phyloP scores from a whole-genome alignment of 2,797 vertebrate genomes.

The Selene dorsalis region DNA sequence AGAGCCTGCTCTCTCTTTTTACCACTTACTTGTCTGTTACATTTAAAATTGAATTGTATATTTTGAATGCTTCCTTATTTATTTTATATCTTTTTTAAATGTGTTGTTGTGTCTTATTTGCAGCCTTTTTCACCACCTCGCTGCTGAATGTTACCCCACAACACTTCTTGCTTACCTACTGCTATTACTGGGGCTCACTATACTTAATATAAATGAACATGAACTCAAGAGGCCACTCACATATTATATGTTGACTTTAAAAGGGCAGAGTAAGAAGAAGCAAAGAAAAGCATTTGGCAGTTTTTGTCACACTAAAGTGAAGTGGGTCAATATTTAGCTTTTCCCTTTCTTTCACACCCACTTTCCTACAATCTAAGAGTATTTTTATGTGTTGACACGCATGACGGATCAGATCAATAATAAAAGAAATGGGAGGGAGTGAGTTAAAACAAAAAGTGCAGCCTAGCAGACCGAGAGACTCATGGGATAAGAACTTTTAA shows the following conservation, averaged over 20 bases:
- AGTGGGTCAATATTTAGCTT: not conserved
- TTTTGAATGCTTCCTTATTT: not conserved
- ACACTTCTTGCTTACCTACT: too few relatives aligned
- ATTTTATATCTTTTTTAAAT: not conserved
- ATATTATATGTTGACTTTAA: not conserved
- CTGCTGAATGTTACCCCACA: too few relatives aligned
- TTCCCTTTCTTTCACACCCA: not conserved
- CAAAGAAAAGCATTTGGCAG: not conserved
- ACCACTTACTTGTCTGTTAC: not conserved
- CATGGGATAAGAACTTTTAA: not conserved
- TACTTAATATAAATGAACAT: not conserved
- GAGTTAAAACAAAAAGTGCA: not conserved
- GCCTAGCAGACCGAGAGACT: not conserved
- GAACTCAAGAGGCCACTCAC: not conserved
- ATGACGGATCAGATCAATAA: not conserved
- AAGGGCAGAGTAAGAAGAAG: not conserved
- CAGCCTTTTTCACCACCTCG: too few relatives aligned
- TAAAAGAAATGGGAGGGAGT: not conserved
- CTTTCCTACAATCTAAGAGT: not conserved
- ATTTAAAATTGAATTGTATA: not conserved
- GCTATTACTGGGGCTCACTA: not conserved
- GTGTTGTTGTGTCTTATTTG: too few relatives aligned
- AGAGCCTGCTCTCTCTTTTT: too few relatives aligned
- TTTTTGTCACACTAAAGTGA: slow-evolving; percentile 7
- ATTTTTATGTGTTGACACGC: not conserved